These are phyloP conservation scores for Colletes latitarsis DNA, from an alignment of 1,140 invertebrate genomes.

Conservation along the genomic window DNA sequence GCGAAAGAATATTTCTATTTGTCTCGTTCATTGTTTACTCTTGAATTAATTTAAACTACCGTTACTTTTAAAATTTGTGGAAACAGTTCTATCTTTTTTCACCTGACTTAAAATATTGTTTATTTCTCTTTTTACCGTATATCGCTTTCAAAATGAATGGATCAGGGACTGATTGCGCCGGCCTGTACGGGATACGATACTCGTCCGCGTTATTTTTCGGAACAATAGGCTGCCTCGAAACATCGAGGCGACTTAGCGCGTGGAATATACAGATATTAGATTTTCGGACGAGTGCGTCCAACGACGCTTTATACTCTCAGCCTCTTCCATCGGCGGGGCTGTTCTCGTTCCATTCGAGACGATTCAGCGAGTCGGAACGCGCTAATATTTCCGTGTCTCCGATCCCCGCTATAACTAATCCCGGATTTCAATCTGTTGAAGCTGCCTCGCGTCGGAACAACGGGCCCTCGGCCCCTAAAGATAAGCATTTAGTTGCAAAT, in stretches of 20 bases:
- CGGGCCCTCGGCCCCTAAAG: background rate
- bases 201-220: slow-evolving; percentile 4
- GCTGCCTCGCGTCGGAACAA: background rate
- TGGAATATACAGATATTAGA: slow-evolving; percentile 33
- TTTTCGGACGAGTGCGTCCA: slow-evolving; percentile 19
- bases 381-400: slow-evolving; percentile 33
- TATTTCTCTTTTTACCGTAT: too few relatives aligned
- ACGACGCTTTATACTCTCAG: background rate
- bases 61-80: too few relatives aligned
- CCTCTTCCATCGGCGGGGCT: background rate
- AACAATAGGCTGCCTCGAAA: background rate
- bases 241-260: slow-evolving; percentile 1
- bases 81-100: too few relatives aligned
- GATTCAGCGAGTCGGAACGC: slow-evolving; percentile 34
- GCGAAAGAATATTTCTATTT: too few relatives aligned
- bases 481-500: slow-evolving; percentile 42
- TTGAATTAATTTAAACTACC: too few relatives aligned
- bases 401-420: slow-evolving; percentile 10
- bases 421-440: slow-evolving; percentile 30
- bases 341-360: slow-evolving; percentile 19
- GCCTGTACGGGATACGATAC: background rate
- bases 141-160: too few relatives aligned
- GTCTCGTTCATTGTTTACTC: too few relatives aligned
- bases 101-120: too few relatives aligned
- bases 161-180: too few relatives aligned